Conservation (phyloP, 2,888 invertebrate species). For the Sesia bembeciformis region DNA sequence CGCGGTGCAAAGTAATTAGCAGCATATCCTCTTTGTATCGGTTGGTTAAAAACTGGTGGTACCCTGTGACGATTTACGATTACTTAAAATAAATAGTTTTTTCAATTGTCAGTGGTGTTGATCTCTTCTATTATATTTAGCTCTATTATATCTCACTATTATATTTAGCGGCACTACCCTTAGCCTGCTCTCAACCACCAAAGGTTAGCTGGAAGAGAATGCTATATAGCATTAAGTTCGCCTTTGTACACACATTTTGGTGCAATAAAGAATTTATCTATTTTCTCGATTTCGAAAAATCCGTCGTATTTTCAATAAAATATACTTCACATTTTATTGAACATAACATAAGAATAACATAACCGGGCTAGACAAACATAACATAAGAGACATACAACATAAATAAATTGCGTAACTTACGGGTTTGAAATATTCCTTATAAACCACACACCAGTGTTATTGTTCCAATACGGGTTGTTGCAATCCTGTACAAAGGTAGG, state of each 20-base stretch:
- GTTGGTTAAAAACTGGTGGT: conserved; percentile 6
- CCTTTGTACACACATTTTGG: too few species aligned
- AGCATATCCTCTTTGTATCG: conserved; percentile 6
- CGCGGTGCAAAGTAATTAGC: conserved; percentile 3
- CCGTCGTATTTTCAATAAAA: too few species aligned
- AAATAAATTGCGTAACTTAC: conserved; percentile 25
- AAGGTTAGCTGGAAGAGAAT: too few species aligned
- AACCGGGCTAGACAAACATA: not conserved
- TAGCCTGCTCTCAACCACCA: too few species aligned
- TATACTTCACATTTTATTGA: too few species aligned
- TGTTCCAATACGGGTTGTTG: conserved; percentile 12
- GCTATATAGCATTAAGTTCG: too few species aligned
- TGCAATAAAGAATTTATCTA: too few species aligned
- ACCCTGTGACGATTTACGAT: not conserved
- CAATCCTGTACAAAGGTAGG: conserved; percentile 8
- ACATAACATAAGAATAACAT: not conserved
- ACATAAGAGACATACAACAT: not conserved
- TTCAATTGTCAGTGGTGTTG: too few species aligned
- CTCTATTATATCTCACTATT: too few species aligned
- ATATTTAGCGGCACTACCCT: too few species aligned
- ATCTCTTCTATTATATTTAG: too few species aligned
- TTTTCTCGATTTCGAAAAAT: too few species aligned
- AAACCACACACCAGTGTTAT: conserved; percentile 34
- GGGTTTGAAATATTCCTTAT: conserved; percentile 40
- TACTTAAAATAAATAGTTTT: not conserved